Percentiles rank a stretch among this genome's conserved stretches.
These are phyloP conservation scores for Pseudorhiza aurosa DNA, from an alignment of 30 jellyfish, hydroid and myxozoan species.

Conservation along the genomic window DNA sequence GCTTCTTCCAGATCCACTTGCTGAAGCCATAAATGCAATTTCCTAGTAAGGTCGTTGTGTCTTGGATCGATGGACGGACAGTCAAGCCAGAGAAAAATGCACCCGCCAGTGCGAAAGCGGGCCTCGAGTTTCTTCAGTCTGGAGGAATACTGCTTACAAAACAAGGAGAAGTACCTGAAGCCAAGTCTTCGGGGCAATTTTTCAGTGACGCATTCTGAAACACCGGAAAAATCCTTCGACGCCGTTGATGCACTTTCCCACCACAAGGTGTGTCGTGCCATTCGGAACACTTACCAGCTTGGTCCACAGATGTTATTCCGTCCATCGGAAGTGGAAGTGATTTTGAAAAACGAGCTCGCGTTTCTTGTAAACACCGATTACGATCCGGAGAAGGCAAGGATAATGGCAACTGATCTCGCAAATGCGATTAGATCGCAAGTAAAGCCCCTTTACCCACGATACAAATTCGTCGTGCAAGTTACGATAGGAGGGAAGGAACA, in stretches of 20 bases:
- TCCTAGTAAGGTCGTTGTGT: no score
- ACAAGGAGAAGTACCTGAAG: conserved; percentile 11
- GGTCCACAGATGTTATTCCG: conserved; percentile 41
- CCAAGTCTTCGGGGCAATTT: conserved; percentile 30
- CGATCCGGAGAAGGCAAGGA: conserved; percentile 39
- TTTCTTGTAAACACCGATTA: conserved; percentile 19
- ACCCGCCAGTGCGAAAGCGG: conserved; percentile 43
- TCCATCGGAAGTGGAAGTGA: conserved; percentile 37
- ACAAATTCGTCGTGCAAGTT: conserved; percentile 48
- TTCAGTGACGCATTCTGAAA: conserved; percentile 34
- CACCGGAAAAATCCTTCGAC: conserved; percentile 44
- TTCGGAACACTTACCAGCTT: conserved; percentile 52
- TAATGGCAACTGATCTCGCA: conserved; percentile 24
- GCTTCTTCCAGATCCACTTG: no score
- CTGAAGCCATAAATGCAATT: no score
- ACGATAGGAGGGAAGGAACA: conserved; percentile 59
- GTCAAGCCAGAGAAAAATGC: neutral
- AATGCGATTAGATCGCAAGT: conserved; percentile 47
- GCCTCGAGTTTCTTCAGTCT: conserved; percentile 51
- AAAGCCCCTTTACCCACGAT: conserved; percentile 54
- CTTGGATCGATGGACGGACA: neutral
- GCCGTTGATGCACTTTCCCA: neutral
- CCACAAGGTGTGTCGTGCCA: neutral
- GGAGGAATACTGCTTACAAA: neutral
- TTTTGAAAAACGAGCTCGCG: conserved; percentile 41